Conservation (phyloP, 1,140 invertebrate genomes). For the Cyrtorhinus lividipennis region DNA sequence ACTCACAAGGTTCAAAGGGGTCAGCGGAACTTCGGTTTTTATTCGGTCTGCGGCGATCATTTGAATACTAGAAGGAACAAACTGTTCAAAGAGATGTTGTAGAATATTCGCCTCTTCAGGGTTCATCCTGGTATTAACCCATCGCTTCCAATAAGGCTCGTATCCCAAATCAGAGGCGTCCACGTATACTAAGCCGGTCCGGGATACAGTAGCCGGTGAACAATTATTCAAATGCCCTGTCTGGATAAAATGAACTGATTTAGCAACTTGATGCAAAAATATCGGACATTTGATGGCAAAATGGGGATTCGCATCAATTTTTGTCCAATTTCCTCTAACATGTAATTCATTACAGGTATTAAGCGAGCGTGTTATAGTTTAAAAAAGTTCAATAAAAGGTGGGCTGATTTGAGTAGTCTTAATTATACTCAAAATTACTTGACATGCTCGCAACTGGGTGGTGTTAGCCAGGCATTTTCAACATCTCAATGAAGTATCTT, state of each 20-base stretch:
- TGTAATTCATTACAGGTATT: no score
- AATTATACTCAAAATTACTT: no score
- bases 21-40: conserved; percentile 66
- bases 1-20: conserved; percentile 65
- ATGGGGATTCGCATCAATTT: no score
- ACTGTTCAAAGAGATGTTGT: conserved; percentile 49
- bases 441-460: no score
- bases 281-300: no score
- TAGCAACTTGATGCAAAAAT: neutral
- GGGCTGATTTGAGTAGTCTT: no score
- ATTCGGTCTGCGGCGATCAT: conserved; percentile 68
- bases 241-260: neutral
- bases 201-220: conserved; percentile 77
- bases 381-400: no score
- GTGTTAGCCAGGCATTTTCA: no score
- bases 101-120: conserved; percentile 37
- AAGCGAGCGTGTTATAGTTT: no score
- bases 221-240: conserved; percentile 57
- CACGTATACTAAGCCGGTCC: conserved; percentile 86
- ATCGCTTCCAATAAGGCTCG: conserved; percentile 68
- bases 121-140: conserved; percentile 33
- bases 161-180: conserved; percentile 81
- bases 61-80: conserved; percentile 50
- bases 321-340: no score
- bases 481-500: no score